A percentile compares a stretch with the other conserved stretches of the same genome.
Conservation (phyloP, 2,888 invertebrate species). For the Polyploca ridens region DNA sequence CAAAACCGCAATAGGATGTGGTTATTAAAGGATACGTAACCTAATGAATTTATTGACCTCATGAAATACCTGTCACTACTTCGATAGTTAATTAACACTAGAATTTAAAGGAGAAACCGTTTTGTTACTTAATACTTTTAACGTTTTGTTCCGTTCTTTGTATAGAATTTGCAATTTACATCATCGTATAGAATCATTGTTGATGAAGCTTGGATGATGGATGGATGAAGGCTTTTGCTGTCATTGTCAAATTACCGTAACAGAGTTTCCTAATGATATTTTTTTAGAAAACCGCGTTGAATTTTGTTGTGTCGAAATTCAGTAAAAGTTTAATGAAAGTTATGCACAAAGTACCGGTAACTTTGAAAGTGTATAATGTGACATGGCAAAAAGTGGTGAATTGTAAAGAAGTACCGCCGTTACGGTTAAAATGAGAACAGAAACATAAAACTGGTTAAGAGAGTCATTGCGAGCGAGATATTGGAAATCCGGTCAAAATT, state of each 20-base stretch:
- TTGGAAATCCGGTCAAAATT: conserved; percentile 7
- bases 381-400: conserved; percentile 1
- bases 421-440: conserved; percentile 2
- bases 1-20: conserved; percentile 21
- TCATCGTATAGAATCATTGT: neutral
- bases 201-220: neutral
- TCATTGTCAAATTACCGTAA: neutral
- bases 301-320: neutral
- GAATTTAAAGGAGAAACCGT: neutral
- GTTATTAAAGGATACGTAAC: neutral
- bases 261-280: neutral
- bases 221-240: neutral
- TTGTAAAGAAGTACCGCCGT: conserved; percentile 6
- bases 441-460: conserved; percentile 1
- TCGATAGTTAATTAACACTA: neutral
- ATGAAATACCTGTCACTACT: conserved; percentile 3
- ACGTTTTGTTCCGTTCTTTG: neutral
- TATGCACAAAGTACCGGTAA: neutral
- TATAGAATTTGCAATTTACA: neutral
- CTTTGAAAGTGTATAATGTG: conserved; percentile 6
- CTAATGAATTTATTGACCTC: conserved; percentile 16
- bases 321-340: neutral
- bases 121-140: neutral
- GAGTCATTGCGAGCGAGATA: conserved; percentile 6
- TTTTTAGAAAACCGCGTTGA: neutral